Conservation (phyloP, 2,888 invertebrate species). For the Eurois occulta region DNA sequence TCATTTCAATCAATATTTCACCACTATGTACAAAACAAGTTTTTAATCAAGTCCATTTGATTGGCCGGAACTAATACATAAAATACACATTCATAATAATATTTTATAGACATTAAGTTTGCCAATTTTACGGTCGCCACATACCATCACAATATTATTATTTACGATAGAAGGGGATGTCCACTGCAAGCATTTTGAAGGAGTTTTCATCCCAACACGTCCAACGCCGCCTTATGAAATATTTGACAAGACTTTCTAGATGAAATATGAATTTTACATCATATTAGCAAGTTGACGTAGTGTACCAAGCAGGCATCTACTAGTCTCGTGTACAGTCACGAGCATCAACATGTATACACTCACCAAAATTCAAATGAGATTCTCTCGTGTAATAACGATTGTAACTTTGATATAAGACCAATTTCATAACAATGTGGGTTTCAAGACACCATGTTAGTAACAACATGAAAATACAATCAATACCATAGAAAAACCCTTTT, state of each 20-base stretch:
- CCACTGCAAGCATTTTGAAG: conserved; percentile 35
- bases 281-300: background rate
- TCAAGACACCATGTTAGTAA: too few species aligned
- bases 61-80: conserved; percentile 58
- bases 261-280: conserved; percentile 43
- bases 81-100: conserved; percentile 52
- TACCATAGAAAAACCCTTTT: too few species aligned
- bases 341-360: too few species aligned
- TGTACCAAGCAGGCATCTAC: background rate
- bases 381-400: too few species aligned
- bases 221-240: conserved; percentile 31
- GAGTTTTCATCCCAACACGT: conserved; percentile 21
- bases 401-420: too few species aligned
- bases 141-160: conserved; percentile 6
- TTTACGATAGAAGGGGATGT: conserved; percentile 20
- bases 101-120: conserved; percentile 28
- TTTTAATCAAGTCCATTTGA: conserved; percentile 56
- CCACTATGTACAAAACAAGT: conserved; percentile 38
- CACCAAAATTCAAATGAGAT: too few species aligned
- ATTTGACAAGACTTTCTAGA: conserved; percentile 35
- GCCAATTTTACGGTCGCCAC: conserved; percentile 41
- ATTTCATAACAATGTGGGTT: too few species aligned
- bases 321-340: too few species aligned
- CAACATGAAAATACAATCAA: too few species aligned
- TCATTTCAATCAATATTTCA: conserved; percentile 4